Conservation (phyloP, 2,797 vertebrate species). For the Brachyalestes nurse region DNA sequence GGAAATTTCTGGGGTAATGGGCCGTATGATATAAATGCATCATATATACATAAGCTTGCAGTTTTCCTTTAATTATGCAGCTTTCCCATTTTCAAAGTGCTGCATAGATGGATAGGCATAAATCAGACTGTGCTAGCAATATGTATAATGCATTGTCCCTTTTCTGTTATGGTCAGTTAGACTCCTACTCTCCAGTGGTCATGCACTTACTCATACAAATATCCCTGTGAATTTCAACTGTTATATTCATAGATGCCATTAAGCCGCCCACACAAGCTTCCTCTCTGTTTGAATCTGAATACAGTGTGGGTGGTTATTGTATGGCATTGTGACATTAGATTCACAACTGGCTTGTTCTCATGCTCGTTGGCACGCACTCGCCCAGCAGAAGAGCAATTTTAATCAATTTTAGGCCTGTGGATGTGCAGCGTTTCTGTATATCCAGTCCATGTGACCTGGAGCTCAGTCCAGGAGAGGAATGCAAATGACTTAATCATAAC, state of each 20-base stretch:
- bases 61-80: not conserved
- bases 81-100: not conserved
- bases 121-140: not conserved
- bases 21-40: not conserved
- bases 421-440: not conserved
- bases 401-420: slow-evolving; percentile 26
- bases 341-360: slow-evolving; percentile 51
- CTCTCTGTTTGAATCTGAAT: slow-evolving; percentile 71
- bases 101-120: not conserved
- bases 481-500: not conserved
- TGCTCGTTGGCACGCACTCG: slow-evolving; percentile 31
- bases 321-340: slow-evolving; percentile 65
- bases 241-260: slow-evolving; percentile 52
- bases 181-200: slow-evolving; percentile 17
- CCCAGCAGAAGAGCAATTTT: slow-evolving; percentile 25
- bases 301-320: slow-evolving; percentile 76
- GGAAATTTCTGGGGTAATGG: not conserved
- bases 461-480: not conserved
- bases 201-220: not conserved
- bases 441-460: not conserved
- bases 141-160: not conserved
- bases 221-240: slow-evolving; percentile 10
- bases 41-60: not conserved
- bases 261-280: slow-evolving; percentile 74
- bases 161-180: not conserved